Evolutionary conservation across 2,797 vertebrate genomes (phyloP).

Genomic region (Chlorospingus semifuscus): DNA sequence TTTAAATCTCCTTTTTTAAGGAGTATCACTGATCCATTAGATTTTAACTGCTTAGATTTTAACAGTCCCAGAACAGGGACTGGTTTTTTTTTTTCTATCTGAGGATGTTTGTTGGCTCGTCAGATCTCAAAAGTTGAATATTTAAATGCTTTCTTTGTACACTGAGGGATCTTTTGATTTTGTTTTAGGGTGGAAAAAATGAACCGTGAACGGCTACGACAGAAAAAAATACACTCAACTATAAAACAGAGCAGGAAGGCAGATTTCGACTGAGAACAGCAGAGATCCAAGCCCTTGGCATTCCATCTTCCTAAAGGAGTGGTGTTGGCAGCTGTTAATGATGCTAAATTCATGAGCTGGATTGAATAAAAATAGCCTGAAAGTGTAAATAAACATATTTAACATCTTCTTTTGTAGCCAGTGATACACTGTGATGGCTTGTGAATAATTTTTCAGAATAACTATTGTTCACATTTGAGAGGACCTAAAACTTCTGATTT

Average conservation of each 20-base stretch:
- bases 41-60: not conserved
- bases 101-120: not conserved
- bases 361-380: not conserved
- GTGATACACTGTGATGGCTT: not conserved
- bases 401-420: not conserved
- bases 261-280: slow-evolving; percentile 78
- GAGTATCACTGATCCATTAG: not conserved
- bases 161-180: not conserved
- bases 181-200: slow-evolving; percentile 83
- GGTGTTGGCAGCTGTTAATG: not conserved
- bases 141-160: not conserved
- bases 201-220: slow-evolving; percentile 84
- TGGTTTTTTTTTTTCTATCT: not conserved
- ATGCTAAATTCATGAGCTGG: not conserved
- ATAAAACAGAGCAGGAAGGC: slow-evolving; percentile 82
- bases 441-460: not conserved
- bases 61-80: not conserved
- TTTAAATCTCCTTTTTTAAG: not conserved
- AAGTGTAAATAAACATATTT: slow-evolving; percentile 27
- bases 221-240: slow-evolving; percentile 84
- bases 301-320: not conserved
- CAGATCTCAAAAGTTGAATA: not conserved
- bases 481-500: not conserved
- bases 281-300: not conserved
- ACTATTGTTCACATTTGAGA: not conserved